Base-by-base conservation (phyloP, 2,888 invertebrate species). In the Phymatocera aterrima region DNA sequence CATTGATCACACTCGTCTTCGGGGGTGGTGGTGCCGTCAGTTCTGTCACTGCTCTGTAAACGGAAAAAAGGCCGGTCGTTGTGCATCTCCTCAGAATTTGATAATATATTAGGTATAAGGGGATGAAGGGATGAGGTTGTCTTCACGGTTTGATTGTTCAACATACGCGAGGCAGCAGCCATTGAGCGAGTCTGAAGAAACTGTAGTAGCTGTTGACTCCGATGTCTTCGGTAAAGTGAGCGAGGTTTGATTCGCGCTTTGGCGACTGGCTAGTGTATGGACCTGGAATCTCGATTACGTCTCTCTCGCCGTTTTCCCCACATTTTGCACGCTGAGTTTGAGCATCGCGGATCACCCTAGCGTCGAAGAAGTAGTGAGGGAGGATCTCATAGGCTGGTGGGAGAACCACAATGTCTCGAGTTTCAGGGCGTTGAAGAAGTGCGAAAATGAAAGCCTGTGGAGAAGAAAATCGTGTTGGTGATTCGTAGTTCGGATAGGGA, bases 321-420 rank as follows among this genome's bases (percentile, higher is more conserved):
- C 15, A 12, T 68, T 34, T 91, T 91, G 37, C 90, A 91, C 86
- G 92, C 90, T 93, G 91, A 88, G 93, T 91, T 84, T 94, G 93
- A 3, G 94, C 95, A 79, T 94, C 92, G 60, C 93, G 92, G 88
- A 96, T 93, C 80, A 95, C 92, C 86, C 95, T 93, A 78, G 93
- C 91, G 86, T 94, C 94, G 88, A 94, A 93, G 92, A 95, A 96
- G 90, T 93, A 93, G 83, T 94, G 93, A 0, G 96, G 96, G 88
- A 94, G 93, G 81, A 95, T 91, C 90, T 96, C 96, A 86, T 95
- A 95, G 77, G 94, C 91, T 70, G 95, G 93, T 18, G 96, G 96
- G 10, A 95, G 90, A 54, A 94, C 91, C 21, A 68, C 57, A 77
- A 96, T 90, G 34, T 93, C 94, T 84, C 93, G 92, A 78, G 93